A percentile compares a stretch with the other conserved stretches of the same genome.
Evolutionary conservation across 2,113 vertebrate species (phyloP).

Genomic region (Dipodomys spectabilis): DNA sequence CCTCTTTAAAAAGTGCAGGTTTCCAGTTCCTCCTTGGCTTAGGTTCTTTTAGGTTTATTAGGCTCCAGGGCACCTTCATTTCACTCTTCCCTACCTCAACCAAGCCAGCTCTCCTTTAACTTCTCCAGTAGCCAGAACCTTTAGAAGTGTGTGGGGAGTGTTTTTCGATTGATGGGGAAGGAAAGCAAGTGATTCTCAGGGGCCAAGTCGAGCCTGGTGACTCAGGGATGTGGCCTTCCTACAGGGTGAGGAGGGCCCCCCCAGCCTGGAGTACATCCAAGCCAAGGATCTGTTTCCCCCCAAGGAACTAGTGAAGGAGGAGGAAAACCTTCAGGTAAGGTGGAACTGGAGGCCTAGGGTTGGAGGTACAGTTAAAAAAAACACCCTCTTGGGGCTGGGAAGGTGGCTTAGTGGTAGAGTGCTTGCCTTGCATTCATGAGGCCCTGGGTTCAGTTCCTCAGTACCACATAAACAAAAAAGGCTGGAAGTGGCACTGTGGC

Average conservation of each 20-base stretch:
- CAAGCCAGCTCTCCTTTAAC: neutral
- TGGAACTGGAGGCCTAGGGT: slow-evolving; percentile 6
- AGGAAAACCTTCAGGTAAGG: slow-evolving; percentile 96
- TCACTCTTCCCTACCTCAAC: neutral
- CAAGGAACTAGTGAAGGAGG: slow-evolving; percentile 98
- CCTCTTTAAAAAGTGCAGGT: neutral
- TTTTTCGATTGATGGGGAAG: neutral
- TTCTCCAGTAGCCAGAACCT: slow-evolving; percentile 23
- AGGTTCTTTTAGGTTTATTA: neutral
- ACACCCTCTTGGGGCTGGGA: neutral
- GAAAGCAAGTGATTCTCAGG: neutral
- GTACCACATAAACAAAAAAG: too few species aligned
- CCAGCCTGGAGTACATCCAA: slow-evolving; percentile 99
- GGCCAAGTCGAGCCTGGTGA: slow-evolving; percentile 15
- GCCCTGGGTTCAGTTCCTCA: too few species aligned
- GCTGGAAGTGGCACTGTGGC: too few species aligned
- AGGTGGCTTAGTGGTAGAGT: too few species aligned
- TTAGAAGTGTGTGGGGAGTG: neutral
- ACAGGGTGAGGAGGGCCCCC: slow-evolving; percentile 99
- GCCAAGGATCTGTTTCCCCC: slow-evolving; percentile 99
- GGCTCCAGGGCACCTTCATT: neutral
- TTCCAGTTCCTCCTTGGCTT: slow-evolving; percentile 28
- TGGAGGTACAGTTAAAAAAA: slow-evolving; percentile 10
- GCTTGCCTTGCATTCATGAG: too few species aligned
- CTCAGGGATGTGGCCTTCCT: slow-evolving; percentile 65